Conservation (phyloP, 2,797 vertebrate genomes). For the Chelon labrosus region DNA sequence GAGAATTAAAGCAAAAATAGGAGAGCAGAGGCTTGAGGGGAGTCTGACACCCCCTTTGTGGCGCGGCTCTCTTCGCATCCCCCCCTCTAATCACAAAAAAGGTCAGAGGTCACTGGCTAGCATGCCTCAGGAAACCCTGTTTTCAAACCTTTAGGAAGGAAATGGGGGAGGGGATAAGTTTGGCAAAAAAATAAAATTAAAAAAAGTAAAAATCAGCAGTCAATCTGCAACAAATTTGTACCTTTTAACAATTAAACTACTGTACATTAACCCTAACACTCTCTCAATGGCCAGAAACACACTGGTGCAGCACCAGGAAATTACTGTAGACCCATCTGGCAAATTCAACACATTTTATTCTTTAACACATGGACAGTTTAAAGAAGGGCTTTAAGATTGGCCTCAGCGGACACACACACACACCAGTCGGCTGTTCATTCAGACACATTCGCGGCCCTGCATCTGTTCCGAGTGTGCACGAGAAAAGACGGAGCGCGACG, state of each 20-base stretch:
- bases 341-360: constrained; percentile 62
- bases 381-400: constrained; percentile 54
- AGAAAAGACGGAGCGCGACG: constrained; percentile 11
- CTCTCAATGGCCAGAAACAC: constrained; percentile 67
- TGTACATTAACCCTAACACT: constrained; percentile 81
- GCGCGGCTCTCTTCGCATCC: constrained; percentile 69
- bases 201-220: constrained; percentile 64
- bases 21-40: constrained; percentile 72
- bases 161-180: constrained; percentile 69
- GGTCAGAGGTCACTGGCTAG: constrained; percentile 82
- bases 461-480: constrained; percentile 49
- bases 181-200: constrained; percentile 56
- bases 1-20: constrained; percentile 84
- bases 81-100: constrained; percentile 77
- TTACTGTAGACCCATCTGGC: constrained; percentile 57
- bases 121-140: constrained; percentile 86
- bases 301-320: constrained; percentile 55
- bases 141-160: constrained; percentile 81
- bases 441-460: constrained; percentile 54
- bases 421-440: constrained; percentile 57
- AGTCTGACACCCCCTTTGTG: constrained; percentile 68
- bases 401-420: constrained; percentile 58
- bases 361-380: constrained; percentile 59
- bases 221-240: constrained; percentile 77
- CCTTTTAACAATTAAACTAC: constrained; percentile 82